Evolutionary conservation across 2,797 vertebrate species (phyloP), one percentile per base, ranked within the genome.

Genomic region (Sylvilagus floridanus): DNA sequence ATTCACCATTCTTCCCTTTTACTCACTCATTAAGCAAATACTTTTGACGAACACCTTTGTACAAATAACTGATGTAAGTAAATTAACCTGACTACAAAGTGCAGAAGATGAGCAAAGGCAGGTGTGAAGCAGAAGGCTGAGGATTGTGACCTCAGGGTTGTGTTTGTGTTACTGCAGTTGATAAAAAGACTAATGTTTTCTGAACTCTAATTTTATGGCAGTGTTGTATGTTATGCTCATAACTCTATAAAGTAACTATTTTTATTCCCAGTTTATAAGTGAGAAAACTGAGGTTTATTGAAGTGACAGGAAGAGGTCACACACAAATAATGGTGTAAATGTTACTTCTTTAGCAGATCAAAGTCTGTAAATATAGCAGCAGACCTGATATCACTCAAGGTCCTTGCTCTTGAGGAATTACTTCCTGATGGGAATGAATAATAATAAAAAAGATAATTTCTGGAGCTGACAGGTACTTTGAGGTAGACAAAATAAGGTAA

Each of bases 341-440:
- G 37, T 65, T 21, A 88, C 66, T 90, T 63, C 7, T 88, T 66
- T 50, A 65, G 32, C 47, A 93, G 82, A 26, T 87, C 17, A 90
- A 78, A 69, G 62, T 60, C 73, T 65, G 7, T 81, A 52, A 71
- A 21, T 63, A 75, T 75, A 57, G 54, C 54, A 57, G 54, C 19
- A 57, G 54, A 47, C 42, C 54, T 21, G 19, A 57, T 21, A 21
- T 57, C 65, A 42, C 42, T 76, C 32, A 30, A 71, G 30, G 47
- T 81, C 24, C 28, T 28, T 84, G n/a, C 54, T 7, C 2, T 57
- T 10, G 81, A 4, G 42, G 35, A 57, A 32, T 81, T 94, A 42
- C 30, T 96, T 75, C 84, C 73, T 94, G 37, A 2, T 69, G 63
- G 32, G 37, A 82, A 19, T 92, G 47, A 89, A 32, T 94, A 82